A percentile compares a stretch with the other conserved stretches of the same genome.
phyloP scores from a whole-genome alignment of 2,888 invertebrate species.

The Neuroscelio doddi region DNA sequence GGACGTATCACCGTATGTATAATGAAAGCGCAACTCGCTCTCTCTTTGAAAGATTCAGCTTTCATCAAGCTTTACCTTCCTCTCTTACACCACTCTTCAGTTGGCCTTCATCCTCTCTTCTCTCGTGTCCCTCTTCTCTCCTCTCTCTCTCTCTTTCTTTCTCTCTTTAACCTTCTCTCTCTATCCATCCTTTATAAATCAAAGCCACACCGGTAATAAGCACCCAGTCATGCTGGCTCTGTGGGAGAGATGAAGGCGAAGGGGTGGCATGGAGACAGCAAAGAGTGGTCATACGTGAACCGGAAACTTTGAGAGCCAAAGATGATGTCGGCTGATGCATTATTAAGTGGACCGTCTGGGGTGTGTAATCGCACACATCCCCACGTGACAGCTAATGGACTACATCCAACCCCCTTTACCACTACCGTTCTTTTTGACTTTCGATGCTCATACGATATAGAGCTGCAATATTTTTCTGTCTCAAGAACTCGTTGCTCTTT shows the following conservation, averaged over 20 bases:
- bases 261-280: slow-evolving; percentile 47
- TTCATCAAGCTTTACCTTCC: slow-evolving; percentile 53
- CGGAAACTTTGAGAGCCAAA: slow-evolving; percentile 54
- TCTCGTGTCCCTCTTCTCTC: slow-evolving; percentile 36
- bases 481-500: slow-evolving; percentile 12
- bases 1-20: slow-evolving; percentile 56
- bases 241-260: slow-evolving; percentile 28
- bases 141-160: slow-evolving; percentile 42
- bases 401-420: slow-evolving; percentile 52
- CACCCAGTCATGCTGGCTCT: slow-evolving; percentile 49
- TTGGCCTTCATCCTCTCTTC: slow-evolving; percentile 42
- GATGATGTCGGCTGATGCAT: slow-evolving; percentile 67
- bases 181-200: slow-evolving; percentile 66
- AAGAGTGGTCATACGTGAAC: slow-evolving; percentile 60
- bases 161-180: slow-evolving; percentile 54
- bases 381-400: slow-evolving; percentile 68
- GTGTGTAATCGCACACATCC: slow-evolving; percentile 68
- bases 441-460: slow-evolving; percentile 22
- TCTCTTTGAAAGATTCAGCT: slow-evolving; percentile 63
- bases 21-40: slow-evolving; percentile 56
- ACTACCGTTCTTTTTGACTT: slow-evolving; percentile 26
- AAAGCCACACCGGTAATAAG: slow-evolving; percentile 69
- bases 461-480: slow-evolving; percentile 22
- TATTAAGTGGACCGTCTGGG: slow-evolving; percentile 68
- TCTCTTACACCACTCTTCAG: slow-evolving; percentile 37